Base-by-base conservation (phyloP, 2,888 invertebrate genomes). In the Seladonia tumulorum region DNA sequence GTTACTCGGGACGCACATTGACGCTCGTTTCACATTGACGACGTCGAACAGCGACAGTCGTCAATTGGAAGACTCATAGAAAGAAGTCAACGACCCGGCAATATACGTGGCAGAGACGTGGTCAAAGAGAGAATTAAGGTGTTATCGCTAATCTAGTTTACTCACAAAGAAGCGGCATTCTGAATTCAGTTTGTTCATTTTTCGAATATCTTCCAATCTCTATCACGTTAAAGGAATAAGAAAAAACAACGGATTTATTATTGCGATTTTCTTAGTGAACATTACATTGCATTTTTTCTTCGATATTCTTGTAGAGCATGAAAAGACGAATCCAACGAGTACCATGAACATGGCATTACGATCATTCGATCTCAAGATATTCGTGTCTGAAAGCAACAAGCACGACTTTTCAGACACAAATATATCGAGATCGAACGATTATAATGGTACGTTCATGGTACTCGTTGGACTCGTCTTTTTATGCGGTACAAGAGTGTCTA, bases 1-100 rank as follows among this genome's bases (percentile, higher is more conserved):
- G 35, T 76, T 35, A 45, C 72, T 83, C 22, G 29, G 79, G 63
- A 70, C 66, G 47, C 45, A 29, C 78, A 72, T 75, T 68, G 29
- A 35, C 35, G 29, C 71, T 16, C 25, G 70, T 66, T 29, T 75
- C 71, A 49, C 25, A n/a, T 39, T 63, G 75, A 47, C 72, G 53
- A 74, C 57, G 75, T 53, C n/a, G 57, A 76, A 72, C 45, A 39
- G 45, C 22, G 22, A 66, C 42, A n/a, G n/a, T 49, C 14, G 39
- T 57, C 85, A 85, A 85, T 85, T 80, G 85, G 66, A 63, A 63
- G 53, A 73, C 66, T 74, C 10, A 45, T 42, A 77, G 25, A 57
- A 77, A 81, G 81, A 81, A 49, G 81, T 86, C 86, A 78, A 22
- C 39, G 77, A 86, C 75, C 81, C 45, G 53, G 47, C 66, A 71